These are phyloP conservation scores for Etheostoma perlongum DNA, from an alignment of 2,797 vertebrate genomes.

Conservation along the genomic window DNA sequence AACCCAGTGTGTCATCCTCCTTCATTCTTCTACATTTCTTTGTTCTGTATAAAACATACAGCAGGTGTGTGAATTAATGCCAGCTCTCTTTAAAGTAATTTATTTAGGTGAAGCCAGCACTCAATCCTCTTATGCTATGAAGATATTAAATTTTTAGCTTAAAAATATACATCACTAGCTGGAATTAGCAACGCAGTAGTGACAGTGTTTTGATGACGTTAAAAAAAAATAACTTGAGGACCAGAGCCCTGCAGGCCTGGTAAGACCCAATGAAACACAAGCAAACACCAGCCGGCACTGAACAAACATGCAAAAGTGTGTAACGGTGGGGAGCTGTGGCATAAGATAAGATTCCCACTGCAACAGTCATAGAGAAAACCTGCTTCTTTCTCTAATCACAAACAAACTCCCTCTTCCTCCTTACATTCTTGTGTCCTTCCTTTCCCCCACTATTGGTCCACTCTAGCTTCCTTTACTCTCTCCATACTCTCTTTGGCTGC, in stretches of 20 bases:
- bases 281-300: slow-evolving; percentile 47
- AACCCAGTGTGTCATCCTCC: slow-evolving; percentile 52
- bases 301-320: slow-evolving; percentile 64
- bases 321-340: slow-evolving; percentile 40
- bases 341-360: slow-evolving; percentile 67
- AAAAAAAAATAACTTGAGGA: slow-evolving; percentile 30
- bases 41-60: slow-evolving; percentile 51
- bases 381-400: slow-evolving; percentile 29
- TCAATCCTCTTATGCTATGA: slow-evolving; percentile 71
- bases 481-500: slow-evolving; percentile 65
- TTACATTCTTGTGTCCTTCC: slow-evolving; percentile 28
- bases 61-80: slow-evolving; percentile 62
- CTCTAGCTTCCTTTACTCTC: slow-evolving; percentile 48
- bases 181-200: slow-evolving; percentile 51
- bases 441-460: slow-evolving; percentile 48
- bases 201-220: slow-evolving; percentile 56
- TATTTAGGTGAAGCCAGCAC: slow-evolving; percentile 65
- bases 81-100: slow-evolving; percentile 65
- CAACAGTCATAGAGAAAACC: slow-evolving; percentile 53
- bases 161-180: slow-evolving; percentile 58
- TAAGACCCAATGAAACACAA: slow-evolving; percentile 50
- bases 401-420: slow-evolving; percentile 30
- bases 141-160: slow-evolving; percentile 73
- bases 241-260: slow-evolving; percentile 43
- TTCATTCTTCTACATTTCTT: slow-evolving; percentile 49